Percentiles rank a stretch among this genome's conserved stretches.
These are phyloP conservation scores for Nomada fabriciana DNA, from an alignment of 2,888 invertebrate genomes.

Conservation along the genomic window DNA sequence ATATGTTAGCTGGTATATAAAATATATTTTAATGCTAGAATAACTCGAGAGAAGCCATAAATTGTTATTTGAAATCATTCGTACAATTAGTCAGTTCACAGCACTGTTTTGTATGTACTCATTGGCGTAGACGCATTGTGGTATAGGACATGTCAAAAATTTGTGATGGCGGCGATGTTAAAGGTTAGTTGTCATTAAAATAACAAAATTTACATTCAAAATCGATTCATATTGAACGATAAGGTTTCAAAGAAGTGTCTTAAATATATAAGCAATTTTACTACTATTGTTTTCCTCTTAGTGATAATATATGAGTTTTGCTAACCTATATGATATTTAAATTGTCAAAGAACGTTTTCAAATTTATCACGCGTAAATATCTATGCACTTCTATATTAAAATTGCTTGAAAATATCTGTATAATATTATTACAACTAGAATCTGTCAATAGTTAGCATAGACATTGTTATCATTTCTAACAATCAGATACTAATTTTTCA, in stretches of 20 bases:
- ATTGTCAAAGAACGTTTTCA: constrained; percentile 42
- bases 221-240: constrained; percentile 34
- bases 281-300: constrained; percentile 1
- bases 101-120: constrained; percentile 29
- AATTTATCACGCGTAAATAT: constrained; percentile 19
- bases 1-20: background rate
- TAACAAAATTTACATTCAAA: constrained; percentile 54
- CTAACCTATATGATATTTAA: constrained; percentile 49
- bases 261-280: background rate
- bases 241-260: constrained; percentile 4
- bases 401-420: constrained; percentile 1
- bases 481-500: constrained; percentile 20
- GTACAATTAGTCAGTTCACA: constrained; percentile 36
- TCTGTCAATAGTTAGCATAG: background rate
- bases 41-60: background rate
- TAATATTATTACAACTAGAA: background rate
- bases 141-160: constrained; percentile 80
- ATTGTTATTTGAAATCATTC: constrained; percentile 7
- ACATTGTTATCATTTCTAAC: background rate
- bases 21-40: background rate
- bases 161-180: constrained; percentile 83
- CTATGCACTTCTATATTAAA: constrained; percentile 3
- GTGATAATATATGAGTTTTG: constrained; percentile 7
- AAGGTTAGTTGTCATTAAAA: constrained; percentile 81
- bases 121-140: constrained; percentile 59